A percentile compares a stretch with the other conserved stretches of the same genome.
Evolutionary conservation across 1,140 invertebrate species (phyloP).

Genomic region (Drosophila parvula): DNA sequence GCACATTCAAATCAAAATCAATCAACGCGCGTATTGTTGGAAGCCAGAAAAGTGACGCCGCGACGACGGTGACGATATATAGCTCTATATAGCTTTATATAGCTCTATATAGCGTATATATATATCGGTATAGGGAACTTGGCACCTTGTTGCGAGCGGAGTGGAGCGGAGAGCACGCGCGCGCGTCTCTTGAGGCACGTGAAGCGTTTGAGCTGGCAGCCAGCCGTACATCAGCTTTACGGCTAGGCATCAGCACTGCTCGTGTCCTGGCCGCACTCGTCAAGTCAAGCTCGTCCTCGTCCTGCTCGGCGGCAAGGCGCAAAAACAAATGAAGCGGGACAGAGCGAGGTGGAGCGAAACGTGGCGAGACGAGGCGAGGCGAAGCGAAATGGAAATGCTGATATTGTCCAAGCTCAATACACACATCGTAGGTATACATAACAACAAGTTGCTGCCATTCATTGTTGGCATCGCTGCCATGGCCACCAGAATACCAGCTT

Average conservation of each 20-base stretch:
- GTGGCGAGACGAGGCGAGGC: conserved; percentile 10
- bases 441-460: conserved; percentile 55
- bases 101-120: conserved; percentile 1
- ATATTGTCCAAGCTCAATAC: conserved; percentile 41
- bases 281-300: conserved; percentile 45
- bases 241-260: conserved; percentile 55
- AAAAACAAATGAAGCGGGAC: conserved; percentile 56
- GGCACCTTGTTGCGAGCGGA: conserved; percentile 17
- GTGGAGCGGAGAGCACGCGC: conserved; percentile 52
- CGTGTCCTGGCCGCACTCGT: conserved; percentile 56
- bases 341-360: conserved; percentile 37
- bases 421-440: conserved; percentile 47
- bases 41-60: conserved; percentile 37
- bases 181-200: conserved; percentile 74
- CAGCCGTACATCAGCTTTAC: conserved; percentile 70
- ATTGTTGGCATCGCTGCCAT: conserved; percentile 44
- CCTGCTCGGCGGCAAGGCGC: conserved; percentile 45
- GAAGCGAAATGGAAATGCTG: conserved; percentile 45
- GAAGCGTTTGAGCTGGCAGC: conserved; percentile 74
- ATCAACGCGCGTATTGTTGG: conserved; percentile 69
- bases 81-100: conserved; percentile 12
- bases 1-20: conserved; percentile 78
- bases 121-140: conserved; percentile 18
- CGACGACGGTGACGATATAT: conserved; percentile 10
- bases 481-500: conserved; percentile 39